Conservation (phyloP, 2,113 vertebrate genomes). For the Urocolius indicus region DNA sequence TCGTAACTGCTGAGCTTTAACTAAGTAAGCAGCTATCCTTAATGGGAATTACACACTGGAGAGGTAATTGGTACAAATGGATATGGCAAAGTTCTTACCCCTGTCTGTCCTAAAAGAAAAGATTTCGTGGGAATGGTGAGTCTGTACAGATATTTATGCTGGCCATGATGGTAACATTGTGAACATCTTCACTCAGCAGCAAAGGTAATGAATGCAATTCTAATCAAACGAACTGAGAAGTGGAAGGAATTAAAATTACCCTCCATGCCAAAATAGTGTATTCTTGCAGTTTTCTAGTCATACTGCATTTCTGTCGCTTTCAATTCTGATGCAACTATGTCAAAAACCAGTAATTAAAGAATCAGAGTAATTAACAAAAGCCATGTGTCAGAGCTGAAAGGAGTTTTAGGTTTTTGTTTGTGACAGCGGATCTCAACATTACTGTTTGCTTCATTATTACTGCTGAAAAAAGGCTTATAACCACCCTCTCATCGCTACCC, state of each 20-base stretch:
- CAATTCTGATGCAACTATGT: too few species aligned
- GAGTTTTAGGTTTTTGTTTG: neutral
- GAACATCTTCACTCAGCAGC: too few species aligned
- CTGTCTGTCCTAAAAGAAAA: neutral
- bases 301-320: neutral
- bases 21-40: neutral
- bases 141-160: neutral
- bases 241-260: neutral
- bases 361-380: constrained; percentile 36
- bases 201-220: neutral
- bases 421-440: neutral
- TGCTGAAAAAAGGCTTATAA: neutral
- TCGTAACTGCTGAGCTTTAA: neutral
- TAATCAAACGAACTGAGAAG: neutral
- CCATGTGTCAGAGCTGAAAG: neutral
- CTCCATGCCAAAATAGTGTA: neutral
- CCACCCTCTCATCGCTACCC: neutral
- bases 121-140: neutral
- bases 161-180: neutral
- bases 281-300: neutral
- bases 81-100: neutral
- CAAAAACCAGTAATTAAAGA: constrained; percentile 1
- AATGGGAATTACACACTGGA: fast-evolving
- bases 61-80: neutral
- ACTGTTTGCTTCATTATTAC: neutral